Conservation (phyloP, 2,888 invertebrate species). For the Cryptocheilus praepositus region DNA sequence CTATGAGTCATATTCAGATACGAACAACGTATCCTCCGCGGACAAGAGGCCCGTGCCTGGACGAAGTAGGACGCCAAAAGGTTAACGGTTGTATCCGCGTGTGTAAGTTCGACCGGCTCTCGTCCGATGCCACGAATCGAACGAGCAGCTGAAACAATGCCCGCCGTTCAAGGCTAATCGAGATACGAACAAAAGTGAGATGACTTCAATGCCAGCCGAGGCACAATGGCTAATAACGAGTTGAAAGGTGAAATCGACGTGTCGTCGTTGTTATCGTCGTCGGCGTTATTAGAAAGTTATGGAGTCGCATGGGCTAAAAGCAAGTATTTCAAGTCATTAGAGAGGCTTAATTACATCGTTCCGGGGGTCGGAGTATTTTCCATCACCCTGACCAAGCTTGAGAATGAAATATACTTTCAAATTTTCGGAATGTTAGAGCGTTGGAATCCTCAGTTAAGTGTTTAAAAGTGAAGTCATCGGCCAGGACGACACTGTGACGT, state of each 20-base stretch:
- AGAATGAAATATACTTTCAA: too few species aligned
- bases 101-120: constrained; percentile 34
- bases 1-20: constrained; percentile 51
- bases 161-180: constrained; percentile 45
- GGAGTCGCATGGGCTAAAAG: background rate
- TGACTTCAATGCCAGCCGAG: constrained; percentile 7
- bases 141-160: constrained; percentile 40
- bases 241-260: constrained; percentile 33
- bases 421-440: background rate
- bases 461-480: too few species aligned
- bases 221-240: constrained; percentile 29
- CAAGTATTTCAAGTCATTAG: constrained; percentile 18
- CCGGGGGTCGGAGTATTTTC: too few species aligned
- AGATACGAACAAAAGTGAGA: constrained; percentile 33
- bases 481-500: too few species aligned
- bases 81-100: constrained; percentile 59
- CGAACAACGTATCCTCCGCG: constrained; percentile 19
- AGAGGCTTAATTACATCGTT: constrained; percentile 1
- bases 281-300: constrained; percentile 23
- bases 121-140: constrained; percentile 9
- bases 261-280: background rate
- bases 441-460: too few species aligned
- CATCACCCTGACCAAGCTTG: too few species aligned
- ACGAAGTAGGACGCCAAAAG: constrained; percentile 56
- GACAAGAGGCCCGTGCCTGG: background rate